A percentile compares a stretch with the other conserved stretches of the same genome.
phyloP scores from a whole-genome alignment of 2,888 invertebrate genomes.

The Xestobium rufovillosum region DNA sequence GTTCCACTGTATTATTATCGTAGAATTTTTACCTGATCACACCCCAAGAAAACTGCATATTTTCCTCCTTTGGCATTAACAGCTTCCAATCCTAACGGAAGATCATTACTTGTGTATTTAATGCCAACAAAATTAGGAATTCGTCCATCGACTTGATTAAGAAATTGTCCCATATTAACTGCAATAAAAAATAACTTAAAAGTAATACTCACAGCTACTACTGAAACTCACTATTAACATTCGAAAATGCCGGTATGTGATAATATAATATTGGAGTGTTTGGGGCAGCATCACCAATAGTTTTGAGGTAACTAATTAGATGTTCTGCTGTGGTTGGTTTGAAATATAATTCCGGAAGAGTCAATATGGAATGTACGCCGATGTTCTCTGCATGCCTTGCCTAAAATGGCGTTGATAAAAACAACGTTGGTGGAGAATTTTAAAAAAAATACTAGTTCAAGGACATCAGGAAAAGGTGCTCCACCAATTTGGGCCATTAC shows the following conservation, averaged over 20 bases:
- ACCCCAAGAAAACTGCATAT: conserved; percentile 58
- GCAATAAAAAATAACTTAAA: background rate
- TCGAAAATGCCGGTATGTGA: conserved; percentile 68
- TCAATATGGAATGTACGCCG: conserved; percentile 61
- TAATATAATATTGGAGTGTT: conserved; percentile 74
- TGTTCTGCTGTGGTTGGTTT: conserved; percentile 55
- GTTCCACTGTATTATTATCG: background rate
- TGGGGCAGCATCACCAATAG: conserved; percentile 63
- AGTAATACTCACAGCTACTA: conserved; percentile 3
- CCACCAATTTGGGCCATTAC: conserved; percentile 71
- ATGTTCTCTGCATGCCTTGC: conserved; percentile 59
- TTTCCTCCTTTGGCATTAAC: conserved; percentile 44
- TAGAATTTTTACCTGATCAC: conserved; percentile 52
- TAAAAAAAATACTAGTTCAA: conserved; percentile 50
- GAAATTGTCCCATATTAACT: background rate
- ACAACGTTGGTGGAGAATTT: background rate
- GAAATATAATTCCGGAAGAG: conserved; percentile 70
- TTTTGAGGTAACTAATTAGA: conserved; percentile 58
- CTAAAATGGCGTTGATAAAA: conserved; percentile 37
- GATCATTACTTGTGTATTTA: background rate
- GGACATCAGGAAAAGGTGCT: conserved; percentile 57
- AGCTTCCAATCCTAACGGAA: conserved; percentile 6
- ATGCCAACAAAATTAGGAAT: background rate
- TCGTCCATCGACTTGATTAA: background rate
- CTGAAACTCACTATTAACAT: conserved; percentile 63